Base-by-base conservation (phyloP, 2,888 invertebrate species). In the Drosophila ochracea region DNA sequence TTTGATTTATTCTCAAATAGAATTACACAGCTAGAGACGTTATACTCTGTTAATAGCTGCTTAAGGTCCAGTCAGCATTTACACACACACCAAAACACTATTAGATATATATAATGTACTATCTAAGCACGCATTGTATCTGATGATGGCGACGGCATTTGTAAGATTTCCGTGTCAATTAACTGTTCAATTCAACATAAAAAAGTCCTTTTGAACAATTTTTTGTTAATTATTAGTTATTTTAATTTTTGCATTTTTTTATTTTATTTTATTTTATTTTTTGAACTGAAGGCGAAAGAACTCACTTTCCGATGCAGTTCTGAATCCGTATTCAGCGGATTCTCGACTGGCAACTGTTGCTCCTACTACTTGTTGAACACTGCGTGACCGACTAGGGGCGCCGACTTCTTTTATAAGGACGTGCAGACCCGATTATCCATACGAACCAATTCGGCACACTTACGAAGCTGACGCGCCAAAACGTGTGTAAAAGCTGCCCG, bases 351-450 rank as follows among this genome's bases (percentile, higher is more conserved):
- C 91, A 88, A 91, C 91, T 88, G 91, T 83, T 91, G 89, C 91
- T 85, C 89, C 92, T 88, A 68, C 84, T 84, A 93, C 93, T 93
- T 93, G 93, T 93, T 93, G 93, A 93, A 89, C 93, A 93, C 93
- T 93, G 93, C 91, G 86, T 91, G 81, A 82, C 78, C 61, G 80
- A 84, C 83, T 82, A 77, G 78, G 64, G 73, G 60, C 82, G 82
- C 78, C 79, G 79, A 83, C 79, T 84, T 89, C 90, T 91, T 92
- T 92, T 92, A 92, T 92, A 92, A 90, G 81, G 82, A 73, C 75
- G 72, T 76, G 53, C 82, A 61, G 50, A 31, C 55, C 71, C 86
- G 80, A 82, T 31, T 47, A 43, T 19, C 30, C n/a, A 25, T n/a
- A 33, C 79, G 79, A 74, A 64, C 47, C 55, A 11, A n/a, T 5